Conservation (phyloP, 2,888 invertebrate genomes). For the Leptopilina syphax region DNA sequence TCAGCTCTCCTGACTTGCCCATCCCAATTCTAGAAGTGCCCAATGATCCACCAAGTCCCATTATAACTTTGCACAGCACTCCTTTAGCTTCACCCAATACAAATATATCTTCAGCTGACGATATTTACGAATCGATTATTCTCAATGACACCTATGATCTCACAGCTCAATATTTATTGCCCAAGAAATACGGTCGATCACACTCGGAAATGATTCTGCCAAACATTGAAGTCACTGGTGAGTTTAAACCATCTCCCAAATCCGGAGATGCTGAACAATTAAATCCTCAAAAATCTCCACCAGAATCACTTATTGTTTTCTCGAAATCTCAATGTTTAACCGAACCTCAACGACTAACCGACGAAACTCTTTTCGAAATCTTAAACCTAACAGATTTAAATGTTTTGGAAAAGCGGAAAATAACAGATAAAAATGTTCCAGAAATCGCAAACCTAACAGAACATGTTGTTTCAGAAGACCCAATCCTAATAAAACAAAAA, state of each 20-base stretch:
- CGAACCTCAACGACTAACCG: not conserved
- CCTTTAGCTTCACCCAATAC: constrained; percentile 63
- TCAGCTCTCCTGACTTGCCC: constrained; percentile 73
- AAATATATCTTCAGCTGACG: constrained; percentile 48
- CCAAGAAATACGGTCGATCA: constrained; percentile 69
- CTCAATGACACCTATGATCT: constrained; percentile 41
- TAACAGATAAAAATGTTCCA: too few species aligned
- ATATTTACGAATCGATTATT: constrained; percentile 41
- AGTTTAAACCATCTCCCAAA: constrained; percentile 55
- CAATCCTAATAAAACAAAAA: too few species aligned
- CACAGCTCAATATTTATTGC: constrained; percentile 39
- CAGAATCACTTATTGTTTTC: not conserved
- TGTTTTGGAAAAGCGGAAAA: too few species aligned
- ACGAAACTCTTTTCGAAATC: too few species aligned
- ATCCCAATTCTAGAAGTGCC: constrained; percentile 60
- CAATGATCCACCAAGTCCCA: constrained; percentile 53
- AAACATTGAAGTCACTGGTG: constrained; percentile 67
- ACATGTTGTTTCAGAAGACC: too few species aligned
- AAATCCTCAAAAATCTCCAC: not conserved
- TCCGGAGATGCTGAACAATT: not conserved
- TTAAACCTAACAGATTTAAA: too few species aligned
- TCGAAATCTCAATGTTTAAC: not conserved
- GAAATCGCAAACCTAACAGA: too few species aligned
- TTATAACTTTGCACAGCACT: constrained; percentile 65
- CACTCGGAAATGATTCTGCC: constrained; percentile 69